Evolutionary conservation across 2,888 invertebrate genomes (phyloP), one percentile per base, ranked within the genome.

Genomic region (Gymnoscelis rufifasciata): DNA sequence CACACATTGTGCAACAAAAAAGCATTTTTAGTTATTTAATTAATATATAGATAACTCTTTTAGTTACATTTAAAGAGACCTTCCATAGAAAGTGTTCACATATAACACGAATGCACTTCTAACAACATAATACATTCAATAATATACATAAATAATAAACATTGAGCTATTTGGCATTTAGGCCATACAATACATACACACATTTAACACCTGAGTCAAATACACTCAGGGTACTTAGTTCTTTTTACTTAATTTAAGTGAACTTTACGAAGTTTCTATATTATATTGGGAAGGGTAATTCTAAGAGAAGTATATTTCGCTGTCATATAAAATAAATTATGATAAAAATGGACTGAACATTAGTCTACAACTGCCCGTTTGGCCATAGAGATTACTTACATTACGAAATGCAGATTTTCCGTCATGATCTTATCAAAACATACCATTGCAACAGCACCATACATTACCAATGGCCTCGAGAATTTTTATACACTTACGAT

Each of bases 151-250:
- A 11, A 28, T 24, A 30, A 14, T 24, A 37, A 15, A 41, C 29
- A 41, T 36, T 41, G 29, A 45, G 29, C 38, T 45, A 49, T 36
- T 12, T 14, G 38, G 28, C 44, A 14, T 38, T 37, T 38, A 39
- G 43, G 47, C 43, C 47, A 23, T 35, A 38, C 10, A n/a, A 12
- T 38, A 3, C 38, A n/a, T n/a, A n/a, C n/a, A n/a, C n/a, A n/a
- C n/a, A n/a, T n/a, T n/a, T n/a, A n/a, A n/a, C n/a, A n/a, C n/a
- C n/a, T n/a, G n/a, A n/a, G n/a, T n/a, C n/a, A n/a, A n/a, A n/a
- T n/a, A n/a, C n/a, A n/a, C n/a, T n/a, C n/a, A n/a, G n/a, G n/a
- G n/a, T n/a, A n/a, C n/a, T n/a, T n/a, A n/a, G n/a, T n/a, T n/a
- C n/a, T n/a, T n/a, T n/a, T n/a, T n/a, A n/a, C n/a, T n/a, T n/a